phyloP scores from a whole-genome alignment of 2,888 invertebrate species.

The Pinctada fucata region DNA sequence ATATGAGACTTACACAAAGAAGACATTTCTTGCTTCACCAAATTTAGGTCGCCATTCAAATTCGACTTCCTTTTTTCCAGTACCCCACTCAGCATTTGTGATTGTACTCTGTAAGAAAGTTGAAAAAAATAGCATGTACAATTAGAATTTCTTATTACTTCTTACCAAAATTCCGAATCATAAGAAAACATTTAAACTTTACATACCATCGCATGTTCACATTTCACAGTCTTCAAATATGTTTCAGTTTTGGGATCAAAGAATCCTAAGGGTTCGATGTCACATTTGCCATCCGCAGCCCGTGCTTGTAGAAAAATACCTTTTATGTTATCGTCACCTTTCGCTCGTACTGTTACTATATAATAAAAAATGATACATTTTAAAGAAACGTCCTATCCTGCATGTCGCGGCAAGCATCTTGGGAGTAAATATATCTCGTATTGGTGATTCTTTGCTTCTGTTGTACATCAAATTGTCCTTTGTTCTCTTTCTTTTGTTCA shows the following conservation, averaged over 20 bases:
- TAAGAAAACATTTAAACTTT: too few relatives aligned
- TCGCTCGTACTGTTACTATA: neutral
- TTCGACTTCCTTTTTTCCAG: neutral
- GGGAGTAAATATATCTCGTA: too few relatives aligned
- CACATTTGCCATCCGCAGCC: neutral
- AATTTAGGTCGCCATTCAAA: neutral
- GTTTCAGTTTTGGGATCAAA: neutral
- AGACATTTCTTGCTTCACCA: neutral
- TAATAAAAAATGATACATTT: too few relatives aligned
- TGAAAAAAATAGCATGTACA: neutral
- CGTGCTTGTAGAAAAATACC: neutral
- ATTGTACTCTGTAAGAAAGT: neutral
- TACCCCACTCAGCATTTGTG: neutral
- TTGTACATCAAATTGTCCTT: too few relatives aligned
- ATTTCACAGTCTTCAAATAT: neutral
- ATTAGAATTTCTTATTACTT: too few relatives aligned
- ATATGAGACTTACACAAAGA: conserved; percentile 1
- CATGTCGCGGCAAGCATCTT: too few relatives aligned
- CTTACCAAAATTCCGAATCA: too few relatives aligned
- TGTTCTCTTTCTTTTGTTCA: too few relatives aligned
- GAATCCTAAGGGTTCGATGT: neutral
- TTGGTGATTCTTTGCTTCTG: too few relatives aligned
- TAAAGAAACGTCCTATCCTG: too few relatives aligned
- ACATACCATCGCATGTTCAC: neutral
- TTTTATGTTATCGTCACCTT: neutral